A percentile compares a stretch with the other conserved stretches of the same genome.
Evolutionary conservation across 2,888 invertebrate species (phyloP).

Genomic region (Hesperia comma): DNA sequence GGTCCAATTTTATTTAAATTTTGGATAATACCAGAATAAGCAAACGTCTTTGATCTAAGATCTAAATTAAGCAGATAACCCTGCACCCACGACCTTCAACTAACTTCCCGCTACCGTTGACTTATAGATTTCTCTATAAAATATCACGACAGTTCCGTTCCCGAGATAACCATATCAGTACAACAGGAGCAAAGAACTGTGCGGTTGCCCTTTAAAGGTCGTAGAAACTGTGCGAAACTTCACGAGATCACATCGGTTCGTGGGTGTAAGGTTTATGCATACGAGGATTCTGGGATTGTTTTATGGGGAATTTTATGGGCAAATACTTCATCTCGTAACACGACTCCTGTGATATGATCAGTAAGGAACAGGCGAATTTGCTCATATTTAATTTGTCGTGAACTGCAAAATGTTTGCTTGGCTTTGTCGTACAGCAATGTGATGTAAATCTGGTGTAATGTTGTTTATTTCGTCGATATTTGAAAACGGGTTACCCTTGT

Average conservation of each 20-base stretch:
- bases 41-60: neutral
- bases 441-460: too few species aligned
- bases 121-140: conserved; percentile 29
- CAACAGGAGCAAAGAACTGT: conserved; percentile 36
- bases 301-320: conserved; percentile 26
- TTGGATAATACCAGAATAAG: neutral
- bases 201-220: conserved; percentile 36
- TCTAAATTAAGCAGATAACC: conserved; percentile 12
- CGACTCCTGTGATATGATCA: conserved; percentile 30
- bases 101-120: conserved; percentile 15
- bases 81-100: conserved; percentile 2
- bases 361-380: conserved; percentile 6
- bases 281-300: conserved; percentile 30
- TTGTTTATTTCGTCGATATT: too few species aligned
- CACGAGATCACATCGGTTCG: conserved; percentile 34
- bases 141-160: conserved; percentile 32
- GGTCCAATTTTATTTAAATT: neutral
- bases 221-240: conserved; percentile 32
- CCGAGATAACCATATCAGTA: conserved; percentile 36
- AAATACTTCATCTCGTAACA: conserved; percentile 29
- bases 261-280: conserved; percentile 36
- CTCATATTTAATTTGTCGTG: conserved; percentile 1
- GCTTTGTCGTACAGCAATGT: neutral
- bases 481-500: too few species aligned
- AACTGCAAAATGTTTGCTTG: neutral